Conservation (phyloP, 2,113 vertebrate genomes). For the Murina feae region DNA sequence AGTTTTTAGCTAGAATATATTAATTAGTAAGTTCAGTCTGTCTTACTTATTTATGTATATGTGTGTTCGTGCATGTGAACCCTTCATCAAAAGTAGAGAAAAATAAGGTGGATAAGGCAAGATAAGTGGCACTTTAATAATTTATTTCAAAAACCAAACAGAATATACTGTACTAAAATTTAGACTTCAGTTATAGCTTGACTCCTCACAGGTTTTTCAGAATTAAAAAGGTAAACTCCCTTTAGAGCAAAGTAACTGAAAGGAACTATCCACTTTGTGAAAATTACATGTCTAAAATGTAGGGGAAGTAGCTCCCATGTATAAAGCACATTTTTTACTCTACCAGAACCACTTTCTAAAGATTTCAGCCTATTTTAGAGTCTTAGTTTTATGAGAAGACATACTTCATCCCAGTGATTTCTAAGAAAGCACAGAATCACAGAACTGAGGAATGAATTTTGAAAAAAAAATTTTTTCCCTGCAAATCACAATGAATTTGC, state of each 20-base stretch:
- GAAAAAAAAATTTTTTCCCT: background rate
- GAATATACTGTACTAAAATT: constrained; percentile 2
- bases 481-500: background rate
- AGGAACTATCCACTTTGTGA: background rate
- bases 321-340: background rate
- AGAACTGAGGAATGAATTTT: background rate
- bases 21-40: background rate
- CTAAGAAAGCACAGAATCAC: background rate
- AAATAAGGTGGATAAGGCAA: background rate
- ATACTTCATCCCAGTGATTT: background rate
- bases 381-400: background rate
- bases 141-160: background rate
- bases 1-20: background rate
- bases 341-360: background rate
- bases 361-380: background rate
- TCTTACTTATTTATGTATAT: background rate
- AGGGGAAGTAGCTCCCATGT: background rate
- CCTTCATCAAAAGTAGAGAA: background rate
- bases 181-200: background rate
- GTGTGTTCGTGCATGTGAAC: background rate
- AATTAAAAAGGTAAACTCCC: background rate
- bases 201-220: background rate
- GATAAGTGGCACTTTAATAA: background rate
- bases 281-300: background rate
- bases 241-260: constrained; percentile 11